phyloP scores from a whole-genome alignment of 2,113 vertebrate species.

The Nyctibius bracteatus region DNA sequence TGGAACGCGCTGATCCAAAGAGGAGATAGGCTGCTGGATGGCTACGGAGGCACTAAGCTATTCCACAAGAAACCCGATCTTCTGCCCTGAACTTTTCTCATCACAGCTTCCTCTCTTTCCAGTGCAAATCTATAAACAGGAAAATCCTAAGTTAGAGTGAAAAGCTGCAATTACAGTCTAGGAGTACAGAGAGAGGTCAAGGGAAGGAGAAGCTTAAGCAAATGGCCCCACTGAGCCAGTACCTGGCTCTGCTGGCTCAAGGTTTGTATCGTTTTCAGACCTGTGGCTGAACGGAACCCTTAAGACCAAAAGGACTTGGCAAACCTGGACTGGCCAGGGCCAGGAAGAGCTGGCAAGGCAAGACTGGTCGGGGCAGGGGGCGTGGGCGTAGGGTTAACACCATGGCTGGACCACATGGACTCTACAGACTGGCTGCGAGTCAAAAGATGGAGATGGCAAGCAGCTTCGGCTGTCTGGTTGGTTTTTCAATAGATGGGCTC shows the following conservation, averaged over 20 bases:
- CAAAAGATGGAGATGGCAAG: not conserved
- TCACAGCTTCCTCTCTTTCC: not conserved
- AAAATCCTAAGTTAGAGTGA: not conserved
- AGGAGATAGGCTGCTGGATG: not conserved
- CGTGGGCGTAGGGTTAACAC: not conserved
- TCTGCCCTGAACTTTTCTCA: not conserved
- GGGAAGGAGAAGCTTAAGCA: constrained; percentile 12
- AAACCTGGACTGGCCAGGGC: not conserved
- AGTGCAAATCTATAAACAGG: not conserved
- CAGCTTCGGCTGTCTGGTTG: not conserved
- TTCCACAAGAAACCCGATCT: not conserved
- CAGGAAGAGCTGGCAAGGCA: not conserved
- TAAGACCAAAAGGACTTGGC: not conserved
- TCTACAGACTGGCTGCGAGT: not conserved
- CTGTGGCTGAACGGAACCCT: not conserved
- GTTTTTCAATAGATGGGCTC: not conserved
- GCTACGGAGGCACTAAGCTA: fast-evolving
- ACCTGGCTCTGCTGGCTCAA: not conserved
- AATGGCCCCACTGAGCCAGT: not conserved
- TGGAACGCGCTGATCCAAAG: not conserved
- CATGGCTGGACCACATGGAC: not conserved
- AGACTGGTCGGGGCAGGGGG: not conserved
- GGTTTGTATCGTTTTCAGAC: not conserved
- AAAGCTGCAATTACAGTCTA: not conserved
- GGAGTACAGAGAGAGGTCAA: not conserved